Evolutionary conservation across 2,113 vertebrate species (phyloP).

Genomic region (Lophura nycthemera): DNA sequence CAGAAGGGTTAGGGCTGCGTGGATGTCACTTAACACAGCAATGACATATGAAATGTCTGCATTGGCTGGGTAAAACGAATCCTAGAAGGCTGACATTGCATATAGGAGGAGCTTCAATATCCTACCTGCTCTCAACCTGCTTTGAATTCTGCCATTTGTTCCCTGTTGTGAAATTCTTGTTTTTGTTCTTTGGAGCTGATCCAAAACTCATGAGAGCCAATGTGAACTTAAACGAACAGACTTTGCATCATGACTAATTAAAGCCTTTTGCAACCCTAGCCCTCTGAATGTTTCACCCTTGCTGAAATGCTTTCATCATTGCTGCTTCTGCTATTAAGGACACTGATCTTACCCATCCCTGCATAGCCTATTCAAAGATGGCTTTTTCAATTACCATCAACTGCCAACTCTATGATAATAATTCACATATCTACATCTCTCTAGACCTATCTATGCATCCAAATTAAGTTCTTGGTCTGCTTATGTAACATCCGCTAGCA

Average conservation of each 20-base stretch:
- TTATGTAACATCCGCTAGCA: background rate
- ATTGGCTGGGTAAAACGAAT: background rate
- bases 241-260: constrained; percentile 36
- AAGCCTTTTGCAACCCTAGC: constrained; percentile 19
- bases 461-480: background rate
- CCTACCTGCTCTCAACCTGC: background rate
- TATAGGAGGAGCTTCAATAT: background rate
- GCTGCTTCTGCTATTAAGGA: background rate
- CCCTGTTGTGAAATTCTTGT: background rate
- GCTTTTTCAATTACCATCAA: constrained; percentile 48
- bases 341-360: background rate
- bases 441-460: background rate
- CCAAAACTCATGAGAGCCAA: constrained; percentile 31
- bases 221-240: constrained; percentile 25
- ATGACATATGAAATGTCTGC: background rate
- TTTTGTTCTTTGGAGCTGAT: background rate
- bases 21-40: background rate
- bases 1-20: background rate
- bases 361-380: background rate
- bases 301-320: constrained; percentile 25
- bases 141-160: constrained; percentile 40
- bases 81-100: background rate
- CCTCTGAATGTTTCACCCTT: constrained; percentile 34
- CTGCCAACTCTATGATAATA: constrained; percentile 32
- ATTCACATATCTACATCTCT: constrained; percentile 32